These are phyloP conservation scores for Aphaenogaster floridana DNA, from an alignment of 1,140 invertebrate species.

Conservation along the genomic window DNA sequence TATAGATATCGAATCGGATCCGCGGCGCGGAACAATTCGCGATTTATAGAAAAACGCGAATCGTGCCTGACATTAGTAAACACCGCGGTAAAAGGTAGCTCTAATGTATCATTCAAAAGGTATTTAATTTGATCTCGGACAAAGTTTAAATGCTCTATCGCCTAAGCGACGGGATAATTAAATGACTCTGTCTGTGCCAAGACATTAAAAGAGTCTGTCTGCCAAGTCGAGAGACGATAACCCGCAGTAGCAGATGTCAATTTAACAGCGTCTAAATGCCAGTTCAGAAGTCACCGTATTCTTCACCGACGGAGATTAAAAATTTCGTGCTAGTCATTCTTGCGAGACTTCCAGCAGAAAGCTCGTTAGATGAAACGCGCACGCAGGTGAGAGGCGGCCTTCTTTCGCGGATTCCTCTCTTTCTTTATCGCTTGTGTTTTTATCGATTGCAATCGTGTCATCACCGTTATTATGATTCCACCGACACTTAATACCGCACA, in stretches of 20 bases:
- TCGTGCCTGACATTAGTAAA: slow-evolving; percentile 2
- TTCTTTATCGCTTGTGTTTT: slow-evolving; percentile 25
- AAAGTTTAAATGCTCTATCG: slow-evolving; percentile 16
- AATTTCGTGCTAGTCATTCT: slow-evolving; percentile 32
- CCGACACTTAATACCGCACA: slow-evolving; percentile 10
- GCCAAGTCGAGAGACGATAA: slow-evolving; percentile 20
- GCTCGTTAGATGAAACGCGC: background rate
- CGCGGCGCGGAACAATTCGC: background rate
- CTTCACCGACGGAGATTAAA: slow-evolving; percentile 3
- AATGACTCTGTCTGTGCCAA: background rate
- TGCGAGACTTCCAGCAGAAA: slow-evolving; percentile 22
- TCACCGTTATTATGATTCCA: slow-evolving; percentile 23
- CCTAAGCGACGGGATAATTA: slow-evolving; percentile 29
- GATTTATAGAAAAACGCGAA: background rate
- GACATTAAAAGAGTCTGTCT: background rate
- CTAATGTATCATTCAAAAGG: background rate
- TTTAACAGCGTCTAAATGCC: slow-evolving; percentile 66
- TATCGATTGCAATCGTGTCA: slow-evolving; percentile 5
- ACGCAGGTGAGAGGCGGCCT: slow-evolving; percentile 36
- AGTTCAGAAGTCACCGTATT: slow-evolving; percentile 7
- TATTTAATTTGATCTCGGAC: slow-evolving; percentile 1
- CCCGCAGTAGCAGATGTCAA: slow-evolving; percentile 15
- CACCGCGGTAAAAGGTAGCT: slow-evolving; percentile 21
- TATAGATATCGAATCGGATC: background rate
- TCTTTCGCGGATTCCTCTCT: background rate